These are phyloP conservation scores for Psittacula derbiana DNA, from an alignment of 2,797 vertebrate genomes.

Conservation along the genomic window DNA sequence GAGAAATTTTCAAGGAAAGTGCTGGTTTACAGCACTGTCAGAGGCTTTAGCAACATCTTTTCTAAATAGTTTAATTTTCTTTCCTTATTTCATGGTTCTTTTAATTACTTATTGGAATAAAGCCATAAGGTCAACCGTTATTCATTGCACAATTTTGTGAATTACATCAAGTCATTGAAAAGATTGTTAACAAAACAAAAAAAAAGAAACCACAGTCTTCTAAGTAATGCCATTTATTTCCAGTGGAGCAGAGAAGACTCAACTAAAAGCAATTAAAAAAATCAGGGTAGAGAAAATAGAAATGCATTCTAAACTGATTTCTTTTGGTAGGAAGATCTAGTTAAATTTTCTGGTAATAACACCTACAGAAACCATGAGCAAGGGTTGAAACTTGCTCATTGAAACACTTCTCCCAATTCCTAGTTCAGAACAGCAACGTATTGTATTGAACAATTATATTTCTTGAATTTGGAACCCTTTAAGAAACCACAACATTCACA, in stretches of 20 bases:
- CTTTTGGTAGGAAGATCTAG: background rate
- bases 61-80: conserved; percentile 33
- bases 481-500: background rate
- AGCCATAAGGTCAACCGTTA: conserved; percentile 33
- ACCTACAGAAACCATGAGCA: background rate
- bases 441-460: background rate
- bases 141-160: conserved; percentile 5
- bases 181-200: background rate
- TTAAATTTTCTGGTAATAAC: background rate
- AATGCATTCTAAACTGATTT: background rate
- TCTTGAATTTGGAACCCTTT: background rate
- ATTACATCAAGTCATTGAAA: conserved; percentile 7
- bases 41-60: conserved; percentile 32
- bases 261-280: background rate
- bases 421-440: background rate
- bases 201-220: background rate
- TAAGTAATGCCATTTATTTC: background rate
- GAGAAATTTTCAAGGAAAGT: conserved; percentile 20
- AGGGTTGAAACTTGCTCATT: background rate
- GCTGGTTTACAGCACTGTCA: conserved; percentile 16
- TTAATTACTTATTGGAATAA: conserved; percentile 62
- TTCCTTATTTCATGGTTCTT: conserved; percentile 40
- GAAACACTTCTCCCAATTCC: background rate
- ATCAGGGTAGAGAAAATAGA: background rate
- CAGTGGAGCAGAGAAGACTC: background rate